Base-by-base conservation (phyloP, 1,140 invertebrate species). In the Drosophila paulistorum region DNA sequence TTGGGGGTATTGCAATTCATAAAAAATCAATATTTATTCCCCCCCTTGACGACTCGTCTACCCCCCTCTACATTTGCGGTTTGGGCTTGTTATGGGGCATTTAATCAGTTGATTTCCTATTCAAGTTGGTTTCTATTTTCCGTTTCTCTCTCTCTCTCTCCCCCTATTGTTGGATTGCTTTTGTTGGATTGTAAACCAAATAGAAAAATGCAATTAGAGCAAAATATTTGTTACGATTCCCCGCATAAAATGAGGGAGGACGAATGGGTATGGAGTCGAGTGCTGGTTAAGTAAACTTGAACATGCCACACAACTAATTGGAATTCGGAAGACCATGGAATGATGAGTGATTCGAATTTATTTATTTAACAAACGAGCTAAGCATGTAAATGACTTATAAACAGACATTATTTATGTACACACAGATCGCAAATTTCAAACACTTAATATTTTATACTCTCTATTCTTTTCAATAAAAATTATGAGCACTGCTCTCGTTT, bases 61-160 rank as follows among this genome's bases (percentile, higher is more conserved):
- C 4, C 13, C 17, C 6, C 9, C 23, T n/a, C 7, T 39, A 26
- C 33, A 13, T 23, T 68, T 75, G 74, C 76, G 83, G 75, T 86
- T 54, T 66, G 65, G 55, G 69, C 82, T 74, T 80, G 84, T 83
- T 87, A 83, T 89, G 79, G 83, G 68, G 79, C 79, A 83, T 87
- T 87, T 87, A 89, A 87, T 87, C 84, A 87, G 80, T 87, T 87
- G 83, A 87, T 87, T 87, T 87, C 84, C 83, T 89, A 87, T 87
- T 83, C 77, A 77, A 63, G 54, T 80, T 64, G 39, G 64, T 62
- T 63, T 57, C 65, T 65, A 45, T 64, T 80, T 72, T 45, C 57
- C 54, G 41, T 54, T 65, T 59, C 66, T 57, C 62, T 48, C 26
- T 48, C 68, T 63, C 33, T 13, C 54, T 68, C 23, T 17, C 14